phyloP scores from a whole-genome alignment of 2,797 vertebrate genomes.

The Helostoma temminkii region DNA sequence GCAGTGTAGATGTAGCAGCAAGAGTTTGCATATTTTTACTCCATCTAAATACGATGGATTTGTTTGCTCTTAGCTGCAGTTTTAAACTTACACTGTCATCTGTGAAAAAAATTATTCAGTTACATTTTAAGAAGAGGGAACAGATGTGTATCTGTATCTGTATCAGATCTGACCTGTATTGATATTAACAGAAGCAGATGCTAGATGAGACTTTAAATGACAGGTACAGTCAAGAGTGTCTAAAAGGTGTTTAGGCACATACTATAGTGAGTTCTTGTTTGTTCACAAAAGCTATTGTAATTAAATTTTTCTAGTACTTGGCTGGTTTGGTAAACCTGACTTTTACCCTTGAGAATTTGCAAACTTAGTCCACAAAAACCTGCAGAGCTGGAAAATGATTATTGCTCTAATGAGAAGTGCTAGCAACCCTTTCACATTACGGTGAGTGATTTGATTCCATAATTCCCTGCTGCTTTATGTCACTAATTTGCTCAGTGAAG shows the following conservation, averaged over 20 bases:
- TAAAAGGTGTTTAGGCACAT: too few species aligned
- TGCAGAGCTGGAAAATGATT: background rate
- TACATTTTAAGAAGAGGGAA: background rate
- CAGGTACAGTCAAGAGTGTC: constrained; percentile 12
- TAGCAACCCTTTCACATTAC: constrained; percentile 6
- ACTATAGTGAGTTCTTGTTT: background rate
- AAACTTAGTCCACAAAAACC: background rate
- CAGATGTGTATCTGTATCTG: too few species aligned
- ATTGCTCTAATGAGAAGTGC: background rate
- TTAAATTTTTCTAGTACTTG: background rate
- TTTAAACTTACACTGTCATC: background rate
- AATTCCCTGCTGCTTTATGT: constrained; percentile 1
- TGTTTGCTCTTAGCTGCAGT: background rate
- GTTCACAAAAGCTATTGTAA: background rate
- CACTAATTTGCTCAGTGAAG: constrained; percentile 26
- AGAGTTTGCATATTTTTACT: background rate
- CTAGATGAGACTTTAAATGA: background rate
- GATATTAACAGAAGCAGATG: background rate
- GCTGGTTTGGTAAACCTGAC: background rate
- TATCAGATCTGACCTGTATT: background rate
- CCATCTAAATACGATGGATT: background rate
- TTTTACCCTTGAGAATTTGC: background rate
- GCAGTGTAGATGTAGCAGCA: background rate
- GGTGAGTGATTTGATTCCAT: constrained; percentile 17
- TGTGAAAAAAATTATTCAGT: fast-evolving